phyloP scores from a whole-genome alignment of 2,113 vertebrate genomes.

The Onychostoma macrolepis region DNA sequence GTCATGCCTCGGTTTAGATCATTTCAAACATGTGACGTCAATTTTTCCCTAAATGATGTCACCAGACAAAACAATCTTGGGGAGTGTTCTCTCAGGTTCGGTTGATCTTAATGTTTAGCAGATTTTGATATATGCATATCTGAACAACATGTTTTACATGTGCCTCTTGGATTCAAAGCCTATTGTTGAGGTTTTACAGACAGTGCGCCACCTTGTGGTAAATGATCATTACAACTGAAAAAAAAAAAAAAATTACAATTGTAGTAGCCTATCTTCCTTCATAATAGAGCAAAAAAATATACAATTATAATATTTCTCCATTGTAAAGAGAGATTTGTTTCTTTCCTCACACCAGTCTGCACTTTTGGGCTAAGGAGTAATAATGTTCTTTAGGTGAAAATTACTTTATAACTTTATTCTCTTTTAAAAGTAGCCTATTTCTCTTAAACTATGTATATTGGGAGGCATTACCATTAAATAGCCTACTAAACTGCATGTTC shows the following conservation, averaged over 20 bases:
- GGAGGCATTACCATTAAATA: neutral
- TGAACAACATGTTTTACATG: constrained; percentile 6
- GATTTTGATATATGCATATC: constrained; percentile 7
- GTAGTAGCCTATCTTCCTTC: neutral
- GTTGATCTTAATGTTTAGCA: constrained; percentile 24
- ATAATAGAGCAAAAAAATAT: neutral
- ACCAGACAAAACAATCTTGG: neutral
- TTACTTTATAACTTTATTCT: neutral
- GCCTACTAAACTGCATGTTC: neutral
- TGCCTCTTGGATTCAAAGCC: neutral
- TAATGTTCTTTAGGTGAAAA: neutral
- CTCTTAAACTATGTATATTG: neutral
- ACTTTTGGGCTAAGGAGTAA: neutral
- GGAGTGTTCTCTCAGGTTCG: neutral
- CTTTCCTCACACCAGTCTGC: neutral
- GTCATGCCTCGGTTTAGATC: constrained; percentile 52
- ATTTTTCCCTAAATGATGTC: constrained; percentile 48
- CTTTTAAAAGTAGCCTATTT: neutral
- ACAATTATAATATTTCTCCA: neutral
- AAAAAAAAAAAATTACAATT: neutral
- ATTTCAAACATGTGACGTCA: constrained; percentile 47
- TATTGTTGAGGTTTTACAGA: neutral
- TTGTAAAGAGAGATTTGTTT: neutral
- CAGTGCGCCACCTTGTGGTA: constrained; percentile 48
- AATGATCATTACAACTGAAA: neutral